These are phyloP conservation scores for Kryptolebias marmoratus DNA, from an alignment of 2,113 vertebrate genomes.

Conservation along the genomic window DNA sequence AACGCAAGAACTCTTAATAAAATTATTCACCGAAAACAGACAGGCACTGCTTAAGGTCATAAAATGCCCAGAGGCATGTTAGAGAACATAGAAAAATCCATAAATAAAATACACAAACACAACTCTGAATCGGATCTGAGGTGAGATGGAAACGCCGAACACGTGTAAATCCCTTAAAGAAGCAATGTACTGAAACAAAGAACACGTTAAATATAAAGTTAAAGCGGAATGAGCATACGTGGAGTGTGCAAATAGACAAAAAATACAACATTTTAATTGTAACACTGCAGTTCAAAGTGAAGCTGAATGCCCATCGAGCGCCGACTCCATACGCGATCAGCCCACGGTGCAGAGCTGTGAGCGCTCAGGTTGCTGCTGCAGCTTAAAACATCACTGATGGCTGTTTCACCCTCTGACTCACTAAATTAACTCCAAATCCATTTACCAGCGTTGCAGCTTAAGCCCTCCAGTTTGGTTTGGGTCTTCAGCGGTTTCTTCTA, in stretches of 20 bases:
- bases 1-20: conserved; percentile 3
- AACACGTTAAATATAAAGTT: conserved; percentile 9
- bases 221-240: background rate
- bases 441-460: conserved; percentile 75
- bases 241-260: background rate
- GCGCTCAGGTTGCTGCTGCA: conserved; percentile 58
- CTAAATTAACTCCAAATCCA: conserved; percentile 78
- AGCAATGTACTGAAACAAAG: conserved; percentile 15
- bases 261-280: conserved; percentile 49
- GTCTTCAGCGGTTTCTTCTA: conserved; percentile 77
- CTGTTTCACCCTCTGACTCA: conserved; percentile 78
- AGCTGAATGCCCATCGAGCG: conserved; percentile 49
- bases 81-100: conserved; percentile 40
- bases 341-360: conserved; percentile 43
- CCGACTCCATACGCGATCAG: conserved; percentile 49
- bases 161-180: conserved; percentile 44
- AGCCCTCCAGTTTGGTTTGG: conserved; percentile 76
- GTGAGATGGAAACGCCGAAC: conserved; percentile 22
- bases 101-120: conserved; percentile 56
- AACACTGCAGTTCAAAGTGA: conserved; percentile 52
- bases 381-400: conserved; percentile 76
- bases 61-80: conserved; percentile 39
- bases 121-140: conserved; percentile 32
- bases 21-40: conserved; percentile 27
- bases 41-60: conserved; percentile 37